Conservation (phyloP, 2,113 vertebrate species). For the Rhizomys pruinosus region DNA sequence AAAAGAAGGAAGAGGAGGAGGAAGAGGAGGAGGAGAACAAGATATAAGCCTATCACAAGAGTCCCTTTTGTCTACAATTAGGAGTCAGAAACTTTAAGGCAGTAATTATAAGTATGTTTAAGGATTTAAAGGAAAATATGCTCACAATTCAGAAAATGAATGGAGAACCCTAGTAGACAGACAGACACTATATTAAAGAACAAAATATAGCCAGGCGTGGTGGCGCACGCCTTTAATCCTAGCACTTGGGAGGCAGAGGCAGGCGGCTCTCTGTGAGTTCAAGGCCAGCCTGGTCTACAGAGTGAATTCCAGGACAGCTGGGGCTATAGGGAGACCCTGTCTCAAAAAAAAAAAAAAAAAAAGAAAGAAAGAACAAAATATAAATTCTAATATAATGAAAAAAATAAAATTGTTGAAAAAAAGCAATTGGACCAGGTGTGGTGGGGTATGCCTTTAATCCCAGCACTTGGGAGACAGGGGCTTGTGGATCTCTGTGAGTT, state of each 20-base stretch:
- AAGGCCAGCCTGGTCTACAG: too few relatives aligned
- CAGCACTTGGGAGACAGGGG: too few relatives aligned
- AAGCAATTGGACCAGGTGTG: too few relatives aligned
- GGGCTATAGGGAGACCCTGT: too few relatives aligned
- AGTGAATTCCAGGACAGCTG: too few relatives aligned
- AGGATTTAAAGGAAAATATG: not conserved
- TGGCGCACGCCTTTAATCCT: too few relatives aligned
- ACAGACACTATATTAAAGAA: not conserved
- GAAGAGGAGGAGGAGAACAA: not conserved
- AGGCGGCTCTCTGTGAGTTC: too few relatives aligned
- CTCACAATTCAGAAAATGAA: not conserved
- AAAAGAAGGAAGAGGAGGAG: not conserved
- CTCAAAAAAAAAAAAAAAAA: too few relatives aligned
- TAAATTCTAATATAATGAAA: not conserved
- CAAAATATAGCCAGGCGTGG: too few relatives aligned
- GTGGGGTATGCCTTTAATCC: too few relatives aligned
- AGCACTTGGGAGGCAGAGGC: too few relatives aligned
- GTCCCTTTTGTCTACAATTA: not conserved
- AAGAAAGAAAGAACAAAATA: not conserved
- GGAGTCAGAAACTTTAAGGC: not conserved
- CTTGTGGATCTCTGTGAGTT: too few relatives aligned
- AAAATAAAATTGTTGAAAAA: conserved; percentile 14
- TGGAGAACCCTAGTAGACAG: not conserved
- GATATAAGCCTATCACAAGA: not conserved
- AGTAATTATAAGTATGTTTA: not conserved